Conservation (phyloP, 1,140 invertebrate species). For the Leptopilina boulardi region DNA sequence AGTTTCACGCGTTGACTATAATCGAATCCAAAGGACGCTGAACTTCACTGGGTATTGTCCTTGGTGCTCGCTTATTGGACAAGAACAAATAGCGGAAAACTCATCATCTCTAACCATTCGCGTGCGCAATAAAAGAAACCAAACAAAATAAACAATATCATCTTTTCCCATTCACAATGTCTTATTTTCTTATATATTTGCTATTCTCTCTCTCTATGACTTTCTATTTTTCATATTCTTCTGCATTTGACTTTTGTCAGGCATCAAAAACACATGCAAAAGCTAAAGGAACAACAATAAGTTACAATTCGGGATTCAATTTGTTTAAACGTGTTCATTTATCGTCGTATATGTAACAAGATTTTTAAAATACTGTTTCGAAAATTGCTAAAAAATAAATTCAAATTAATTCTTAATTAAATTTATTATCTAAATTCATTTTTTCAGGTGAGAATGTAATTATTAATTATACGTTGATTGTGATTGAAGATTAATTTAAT, state of each 20-base stretch:
- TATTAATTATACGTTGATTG: too few relatives aligned
- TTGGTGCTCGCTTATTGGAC: slow-evolving; percentile 22
- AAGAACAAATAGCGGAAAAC: slow-evolving; percentile 31
- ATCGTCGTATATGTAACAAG: too few relatives aligned
- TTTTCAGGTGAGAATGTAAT: too few relatives aligned
- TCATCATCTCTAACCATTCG: slow-evolving; percentile 20
- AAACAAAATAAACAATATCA: slow-evolving; percentile 26
- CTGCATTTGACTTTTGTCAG: neutral
- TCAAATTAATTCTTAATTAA: too few relatives aligned
- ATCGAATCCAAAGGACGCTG: slow-evolving; percentile 31
- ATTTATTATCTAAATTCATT: too few relatives aligned
- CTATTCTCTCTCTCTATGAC: neutral
- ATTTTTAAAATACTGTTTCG: too few relatives aligned
- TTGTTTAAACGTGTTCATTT: too few relatives aligned
- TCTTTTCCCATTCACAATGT: neutral
- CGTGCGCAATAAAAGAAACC: slow-evolving; percentile 1
- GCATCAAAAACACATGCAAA: too few relatives aligned
- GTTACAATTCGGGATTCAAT: too few relatives aligned
- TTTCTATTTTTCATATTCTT: neutral
- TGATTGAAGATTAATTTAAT: too few relatives aligned
- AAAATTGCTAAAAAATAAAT: too few relatives aligned
- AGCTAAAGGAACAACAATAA: too few relatives aligned
- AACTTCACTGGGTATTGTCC: slow-evolving; percentile 26
- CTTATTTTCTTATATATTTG: neutral
- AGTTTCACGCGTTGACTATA: slow-evolving; percentile 31